Evolutionary conservation across 1,140 invertebrate genomes (phyloP).

Genomic region (Papilio polyxenes): DNA sequence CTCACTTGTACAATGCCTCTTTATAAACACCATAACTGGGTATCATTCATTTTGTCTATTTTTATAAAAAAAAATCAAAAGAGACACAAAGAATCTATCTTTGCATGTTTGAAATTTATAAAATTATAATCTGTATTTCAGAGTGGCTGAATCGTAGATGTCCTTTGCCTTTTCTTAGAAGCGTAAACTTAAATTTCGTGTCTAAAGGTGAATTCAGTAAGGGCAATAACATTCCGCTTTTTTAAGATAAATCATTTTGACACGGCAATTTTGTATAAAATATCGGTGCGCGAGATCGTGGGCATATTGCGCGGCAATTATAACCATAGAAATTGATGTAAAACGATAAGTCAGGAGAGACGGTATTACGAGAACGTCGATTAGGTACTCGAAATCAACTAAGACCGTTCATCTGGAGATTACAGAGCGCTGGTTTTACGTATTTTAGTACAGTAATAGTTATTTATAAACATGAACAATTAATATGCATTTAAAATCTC

Average conservation of each 20-base stretch:
- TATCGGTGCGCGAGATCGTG: slow-evolving; percentile 52
- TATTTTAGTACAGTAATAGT: slow-evolving; percentile 1
- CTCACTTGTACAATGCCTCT: slow-evolving; percentile 73
- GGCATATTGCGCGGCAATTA: slow-evolving; percentile 57
- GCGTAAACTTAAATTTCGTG: neutral
- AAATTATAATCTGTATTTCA: neutral
- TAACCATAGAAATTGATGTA: slow-evolving; percentile 69
- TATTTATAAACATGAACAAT: neutral
- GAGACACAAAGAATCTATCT: neutral
- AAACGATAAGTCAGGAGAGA: slow-evolving; percentile 65
- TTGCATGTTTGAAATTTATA: neutral
- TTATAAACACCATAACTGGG: slow-evolving; percentile 59
- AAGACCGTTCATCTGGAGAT: slow-evolving; percentile 63
- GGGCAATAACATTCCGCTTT: slow-evolving; percentile 34
- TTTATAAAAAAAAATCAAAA: neutral
- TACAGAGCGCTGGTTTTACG: slow-evolving; percentile 52
- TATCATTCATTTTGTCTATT: slow-evolving; percentile 8
- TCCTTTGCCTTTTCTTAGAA: neutral
- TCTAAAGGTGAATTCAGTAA: slow-evolving; percentile 30
- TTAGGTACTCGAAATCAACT: slow-evolving; percentile 75
- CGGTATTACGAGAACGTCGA: slow-evolving; percentile 63
- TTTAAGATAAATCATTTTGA: slow-evolving; percentile 54
- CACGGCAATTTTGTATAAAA: slow-evolving; percentile 57
- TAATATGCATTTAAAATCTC: slow-evolving; percentile 33
- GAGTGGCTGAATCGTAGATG: neutral